Evolutionary conservation across 64 coral and sea anemone species (phyloP).

Genomic region (Stichodactyla mertensii): DNA sequence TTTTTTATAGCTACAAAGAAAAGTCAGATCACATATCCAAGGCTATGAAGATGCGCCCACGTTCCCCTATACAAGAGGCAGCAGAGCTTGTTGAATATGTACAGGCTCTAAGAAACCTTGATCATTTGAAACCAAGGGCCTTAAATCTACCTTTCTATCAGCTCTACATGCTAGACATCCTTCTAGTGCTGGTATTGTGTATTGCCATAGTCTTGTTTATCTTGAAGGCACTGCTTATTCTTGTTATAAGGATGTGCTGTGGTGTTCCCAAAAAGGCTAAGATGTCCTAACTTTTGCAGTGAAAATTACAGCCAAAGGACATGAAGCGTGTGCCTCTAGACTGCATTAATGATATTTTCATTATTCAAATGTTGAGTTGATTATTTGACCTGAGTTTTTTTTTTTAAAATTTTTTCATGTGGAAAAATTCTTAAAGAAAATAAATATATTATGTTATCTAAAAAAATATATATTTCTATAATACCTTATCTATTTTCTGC

Average conservation of each 20-base stretch:
- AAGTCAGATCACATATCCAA: constrained; percentile 9
- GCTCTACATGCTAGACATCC: constrained; percentile 30
- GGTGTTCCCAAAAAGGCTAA: not conserved
- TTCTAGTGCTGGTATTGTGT: not conserved
- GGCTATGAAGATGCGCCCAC: constrained; percentile 15
- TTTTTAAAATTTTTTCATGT: no score
- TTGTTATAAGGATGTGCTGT: not conserved
- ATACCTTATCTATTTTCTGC: no score
- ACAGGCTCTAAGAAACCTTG: constrained; percentile 22
- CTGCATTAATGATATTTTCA: no score
- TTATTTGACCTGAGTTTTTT: no score
- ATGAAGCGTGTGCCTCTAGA: no score
- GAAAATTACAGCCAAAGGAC: no score
- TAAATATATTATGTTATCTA: no score
- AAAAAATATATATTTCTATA: no score
- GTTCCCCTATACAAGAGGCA: constrained; percentile 38
- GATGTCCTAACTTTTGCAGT: not conserved
- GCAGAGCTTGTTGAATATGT: constrained; percentile 50
- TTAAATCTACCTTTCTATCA: constrained; percentile 36
- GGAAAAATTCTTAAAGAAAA: no score
- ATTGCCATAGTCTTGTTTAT: not conserved
- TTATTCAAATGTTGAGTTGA: no score
- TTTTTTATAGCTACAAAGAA: constrained; percentile 29
- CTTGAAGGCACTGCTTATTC: not conserved
- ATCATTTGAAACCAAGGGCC: constrained; percentile 26